Percentiles rank a stretch among this genome's conserved stretches.
These are phyloP conservation scores for Plutomurus gul DNA, from an alignment of 1,140 invertebrate genomes.

Conservation along the genomic window DNA sequence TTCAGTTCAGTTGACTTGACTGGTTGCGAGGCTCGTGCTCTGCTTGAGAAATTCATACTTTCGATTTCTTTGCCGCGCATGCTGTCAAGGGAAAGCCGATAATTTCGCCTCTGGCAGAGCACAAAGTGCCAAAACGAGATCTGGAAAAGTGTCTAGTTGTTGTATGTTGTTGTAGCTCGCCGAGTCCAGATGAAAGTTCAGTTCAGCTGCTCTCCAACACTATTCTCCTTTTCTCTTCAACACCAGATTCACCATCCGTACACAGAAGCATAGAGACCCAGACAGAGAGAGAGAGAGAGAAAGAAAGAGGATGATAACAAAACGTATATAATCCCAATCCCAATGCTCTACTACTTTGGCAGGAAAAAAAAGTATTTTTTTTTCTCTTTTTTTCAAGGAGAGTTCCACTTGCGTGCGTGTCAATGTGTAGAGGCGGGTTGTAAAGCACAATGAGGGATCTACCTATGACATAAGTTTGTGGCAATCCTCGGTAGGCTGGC, in stretches of 20 bases:
- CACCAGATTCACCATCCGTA: too few relatives aligned
- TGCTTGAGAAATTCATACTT: conserved; percentile 24
- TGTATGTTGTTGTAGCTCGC: not conserved
- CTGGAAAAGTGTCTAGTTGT: conserved; percentile 22
- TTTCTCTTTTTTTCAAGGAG: not conserved
- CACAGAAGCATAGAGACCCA: too few relatives aligned
- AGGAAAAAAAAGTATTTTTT: not conserved
- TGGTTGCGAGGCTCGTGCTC: not conserved
- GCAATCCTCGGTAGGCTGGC: not conserved
- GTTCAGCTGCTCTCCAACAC: too few relatives aligned
- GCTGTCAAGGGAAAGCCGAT: conserved; percentile 24
- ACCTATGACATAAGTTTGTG: conserved; percentile 5
- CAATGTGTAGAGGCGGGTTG: not conserved
- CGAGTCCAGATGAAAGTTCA: not conserved
- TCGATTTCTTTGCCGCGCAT: conserved; percentile 34
- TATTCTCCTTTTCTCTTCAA: too few relatives aligned
- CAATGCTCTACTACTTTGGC: not conserved
- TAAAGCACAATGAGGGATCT: not conserved
- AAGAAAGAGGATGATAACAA: not conserved
- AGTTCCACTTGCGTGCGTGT: not conserved
- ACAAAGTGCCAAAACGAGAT: conserved; percentile 19
- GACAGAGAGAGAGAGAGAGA: too few relatives aligned
- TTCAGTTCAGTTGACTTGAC: not conserved
- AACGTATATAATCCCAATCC: not conserved
- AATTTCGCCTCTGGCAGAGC: conserved; percentile 8